Evolutionary conservation across 2,888 invertebrate species (phyloP).

Genomic region (Adelognathus sp.): DNA sequence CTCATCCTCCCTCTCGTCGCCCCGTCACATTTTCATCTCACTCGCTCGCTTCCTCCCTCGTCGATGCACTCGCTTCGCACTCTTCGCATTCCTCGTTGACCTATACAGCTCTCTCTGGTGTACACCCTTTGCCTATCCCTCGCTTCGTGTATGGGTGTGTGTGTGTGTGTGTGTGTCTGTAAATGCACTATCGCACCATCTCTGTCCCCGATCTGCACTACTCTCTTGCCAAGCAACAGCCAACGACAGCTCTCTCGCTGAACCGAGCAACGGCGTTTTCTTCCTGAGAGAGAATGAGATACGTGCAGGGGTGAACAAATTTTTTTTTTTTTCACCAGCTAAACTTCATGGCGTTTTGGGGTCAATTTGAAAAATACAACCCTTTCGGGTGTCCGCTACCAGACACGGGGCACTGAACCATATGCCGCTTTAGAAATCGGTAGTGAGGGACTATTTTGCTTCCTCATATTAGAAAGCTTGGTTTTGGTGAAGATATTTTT

Average conservation of each 20-base stretch:
- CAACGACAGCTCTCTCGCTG: conserved; percentile 15
- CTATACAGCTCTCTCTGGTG: conserved; percentile 69
- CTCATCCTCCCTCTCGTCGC: conserved; percentile 55
- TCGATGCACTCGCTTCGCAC: conserved; percentile 14
- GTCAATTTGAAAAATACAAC: too few species aligned
- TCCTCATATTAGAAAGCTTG: too few species aligned
- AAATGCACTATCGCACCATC: conserved; percentile 30
- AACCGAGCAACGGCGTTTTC: conserved; percentile 13
- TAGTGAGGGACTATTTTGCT: too few species aligned
- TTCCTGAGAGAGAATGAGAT: conserved; percentile 23
- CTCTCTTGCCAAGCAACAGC: conserved; percentile 33
- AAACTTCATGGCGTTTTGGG: not conserved
- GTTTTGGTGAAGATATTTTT: too few species aligned
- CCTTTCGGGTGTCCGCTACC: too few species aligned
- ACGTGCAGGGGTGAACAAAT: not conserved
- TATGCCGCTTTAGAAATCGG: too few species aligned
- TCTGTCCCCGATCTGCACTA: conserved; percentile 48
- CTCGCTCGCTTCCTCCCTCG: conserved; percentile 39
- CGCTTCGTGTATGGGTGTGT: too few species aligned
- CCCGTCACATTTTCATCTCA: conserved; percentile 32
- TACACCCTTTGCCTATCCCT: conserved; percentile 63
- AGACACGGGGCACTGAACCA: too few species aligned
- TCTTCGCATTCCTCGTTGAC: conserved; percentile 69
- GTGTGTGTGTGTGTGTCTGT: too few species aligned
- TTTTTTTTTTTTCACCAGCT: not conserved